A percentile compares a stretch with the other conserved stretches of the same genome.
These are phyloP conservation scores for Latheticus oryzae DNA, from an alignment of 2,888 invertebrate species.

Conservation along the genomic window DNA sequence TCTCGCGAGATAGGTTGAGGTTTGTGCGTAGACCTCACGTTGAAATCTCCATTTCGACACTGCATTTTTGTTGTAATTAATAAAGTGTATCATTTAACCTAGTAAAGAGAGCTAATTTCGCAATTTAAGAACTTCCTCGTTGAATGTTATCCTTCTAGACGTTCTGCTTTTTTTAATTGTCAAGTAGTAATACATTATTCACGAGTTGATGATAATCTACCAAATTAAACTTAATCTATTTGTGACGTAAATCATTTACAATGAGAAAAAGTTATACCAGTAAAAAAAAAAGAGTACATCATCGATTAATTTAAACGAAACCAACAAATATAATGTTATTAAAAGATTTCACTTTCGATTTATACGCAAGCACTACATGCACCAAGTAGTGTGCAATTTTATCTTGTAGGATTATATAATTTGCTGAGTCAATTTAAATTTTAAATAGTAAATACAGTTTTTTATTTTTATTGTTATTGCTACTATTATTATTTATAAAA, in stretches of 20 bases:
- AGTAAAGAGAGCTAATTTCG: slow-evolving; percentile 4
- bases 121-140: slow-evolving; percentile 1
- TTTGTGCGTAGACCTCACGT: slow-evolving; percentile 16
- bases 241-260: slow-evolving; percentile 6
- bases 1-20: slow-evolving; percentile 16
- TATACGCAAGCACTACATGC: slow-evolving; percentile 12
- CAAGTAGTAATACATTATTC: slow-evolving; percentile 5
- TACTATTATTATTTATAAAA: slow-evolving; percentile 14
- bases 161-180: not conserved
- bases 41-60: slow-evolving; percentile 20
- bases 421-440: slow-evolving; percentile 18
- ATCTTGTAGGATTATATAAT: slow-evolving; percentile 24
- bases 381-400: slow-evolving; percentile 18
- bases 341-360: slow-evolving; percentile 30
- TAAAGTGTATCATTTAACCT: slow-evolving; percentile 11
- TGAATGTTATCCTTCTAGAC: too few relatives aligned
- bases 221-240: too few relatives aligned
- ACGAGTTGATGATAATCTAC: slow-evolving; percentile 6
- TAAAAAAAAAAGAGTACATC: not conserved
- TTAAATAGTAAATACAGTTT: slow-evolving; percentile 18
- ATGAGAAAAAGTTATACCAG: too few relatives aligned
- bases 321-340: slow-evolving; percentile 12
- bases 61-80: slow-evolving; percentile 10
- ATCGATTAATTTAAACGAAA: slow-evolving; percentile 9
- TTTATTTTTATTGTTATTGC: slow-evolving; percentile 15